Conservation (phyloP, 2,113 vertebrate species). For the Pogona vitticeps region DNA sequence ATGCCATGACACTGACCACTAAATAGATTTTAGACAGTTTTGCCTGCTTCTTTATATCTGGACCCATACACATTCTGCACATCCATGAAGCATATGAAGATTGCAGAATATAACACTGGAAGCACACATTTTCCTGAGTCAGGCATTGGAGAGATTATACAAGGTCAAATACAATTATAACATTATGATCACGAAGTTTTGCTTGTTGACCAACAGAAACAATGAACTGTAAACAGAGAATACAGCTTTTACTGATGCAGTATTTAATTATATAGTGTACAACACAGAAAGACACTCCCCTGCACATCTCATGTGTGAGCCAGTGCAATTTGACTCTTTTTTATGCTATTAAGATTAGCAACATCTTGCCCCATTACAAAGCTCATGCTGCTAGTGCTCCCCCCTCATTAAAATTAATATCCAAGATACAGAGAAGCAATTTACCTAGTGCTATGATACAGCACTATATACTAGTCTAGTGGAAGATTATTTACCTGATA, state of each 20-base stretch:
- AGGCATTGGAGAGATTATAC: not conserved
- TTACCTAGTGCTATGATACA: not conserved
- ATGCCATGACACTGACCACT: no score
- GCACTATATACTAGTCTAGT: not conserved
- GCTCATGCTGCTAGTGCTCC: not conserved
- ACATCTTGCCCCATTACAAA: not conserved
- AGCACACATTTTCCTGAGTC: not conserved
- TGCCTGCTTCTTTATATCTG: not conserved
- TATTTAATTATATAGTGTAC: not conserved
- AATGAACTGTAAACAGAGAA: not conserved
- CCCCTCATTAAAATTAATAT: not conserved
- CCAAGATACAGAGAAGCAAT: not conserved
- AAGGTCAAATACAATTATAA: not conserved
- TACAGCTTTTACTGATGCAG: not conserved
- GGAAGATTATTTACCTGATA: constrained; percentile 81
- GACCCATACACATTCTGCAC: not conserved
- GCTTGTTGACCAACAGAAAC: not conserved
- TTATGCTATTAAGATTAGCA: not conserved
- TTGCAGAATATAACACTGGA: not conserved
- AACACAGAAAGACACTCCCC: not conserved
- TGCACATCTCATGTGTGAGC: not conserved
- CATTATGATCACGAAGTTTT: not conserved
- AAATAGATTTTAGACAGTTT: no score
- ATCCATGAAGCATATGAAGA: not conserved
- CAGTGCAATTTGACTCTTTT: not conserved